phyloP scores from a whole-genome alignment of 53 echinoderm and acorn worm genomes.

The Pentamera pediparva region DNA sequence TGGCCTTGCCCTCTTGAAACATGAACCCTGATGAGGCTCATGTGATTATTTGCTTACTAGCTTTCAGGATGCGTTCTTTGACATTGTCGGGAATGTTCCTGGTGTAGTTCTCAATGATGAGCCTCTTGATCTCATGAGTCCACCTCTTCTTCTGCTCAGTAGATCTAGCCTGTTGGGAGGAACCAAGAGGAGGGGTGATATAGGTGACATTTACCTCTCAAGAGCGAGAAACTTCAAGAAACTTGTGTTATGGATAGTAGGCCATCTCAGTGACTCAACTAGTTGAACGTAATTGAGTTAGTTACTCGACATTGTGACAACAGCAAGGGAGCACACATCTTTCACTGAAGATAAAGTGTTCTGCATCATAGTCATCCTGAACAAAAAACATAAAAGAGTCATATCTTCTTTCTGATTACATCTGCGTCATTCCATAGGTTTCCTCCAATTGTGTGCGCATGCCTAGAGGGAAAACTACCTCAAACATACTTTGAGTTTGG shows the following conservation, averaged over 20 bases:
- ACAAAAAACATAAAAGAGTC: no score
- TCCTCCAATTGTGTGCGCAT: no score
- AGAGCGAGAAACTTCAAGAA: neutral
- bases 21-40: neutral
- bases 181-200: neutral
- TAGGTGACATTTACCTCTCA: neutral
- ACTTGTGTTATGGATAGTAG: neutral
- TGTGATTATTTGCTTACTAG: constrained; percentile 62
- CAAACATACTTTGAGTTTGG: no score
- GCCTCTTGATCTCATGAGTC: constrained; percentile 90
- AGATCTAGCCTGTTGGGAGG: constrained; percentile 51
- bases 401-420: neutral
- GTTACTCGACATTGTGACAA: no score
- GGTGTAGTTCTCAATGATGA: constrained; percentile 87
- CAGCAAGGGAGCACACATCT: no score
- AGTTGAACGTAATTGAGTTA: no score
- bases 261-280: no score
- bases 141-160: constrained; percentile 86
- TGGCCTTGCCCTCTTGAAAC: neutral
- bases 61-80: constrained; percentile 81
- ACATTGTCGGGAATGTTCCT: constrained; percentile 84
- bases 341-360: no score
- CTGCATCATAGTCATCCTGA: no score
- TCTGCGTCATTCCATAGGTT: neutral
- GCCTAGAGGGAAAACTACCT: no score